Conservation (phyloP, 2,113 vertebrate genomes). For the Patagioenas fasciata region DNA sequence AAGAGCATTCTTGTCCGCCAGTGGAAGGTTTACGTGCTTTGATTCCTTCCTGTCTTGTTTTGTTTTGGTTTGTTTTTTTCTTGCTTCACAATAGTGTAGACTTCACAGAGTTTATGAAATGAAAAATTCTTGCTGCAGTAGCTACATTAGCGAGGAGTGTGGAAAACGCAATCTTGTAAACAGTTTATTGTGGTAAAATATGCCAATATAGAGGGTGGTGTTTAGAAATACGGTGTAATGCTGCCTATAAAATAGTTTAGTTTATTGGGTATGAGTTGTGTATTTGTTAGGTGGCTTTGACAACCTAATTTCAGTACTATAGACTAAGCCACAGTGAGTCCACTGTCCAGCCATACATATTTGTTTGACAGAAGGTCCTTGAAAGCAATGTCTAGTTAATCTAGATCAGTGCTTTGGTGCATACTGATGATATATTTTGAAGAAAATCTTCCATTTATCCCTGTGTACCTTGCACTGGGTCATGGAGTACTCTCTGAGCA, state of each 20-base stretch:
- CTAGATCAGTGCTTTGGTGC: neutral
- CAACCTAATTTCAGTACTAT: neutral
- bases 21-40: neutral
- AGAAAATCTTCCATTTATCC: neutral
- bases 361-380: neutral
- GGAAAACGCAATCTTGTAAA: neutral
- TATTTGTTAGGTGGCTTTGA: neutral
- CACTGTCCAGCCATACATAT: neutral
- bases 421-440: neutral
- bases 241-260: neutral
- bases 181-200: neutral
- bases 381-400: neutral
- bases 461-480: neutral
- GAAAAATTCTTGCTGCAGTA: neutral
- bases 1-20: neutral
- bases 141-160: rapidly evolving
- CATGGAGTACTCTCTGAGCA: neutral
- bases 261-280: neutral
- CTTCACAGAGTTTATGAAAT: neutral
- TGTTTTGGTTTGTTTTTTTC: neutral
- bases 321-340: neutral
- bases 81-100: neutral
- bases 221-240: neutral
- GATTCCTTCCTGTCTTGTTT: neutral
- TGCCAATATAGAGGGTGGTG: neutral